A percentile compares a stretch with the other conserved stretches of the same genome.
These are phyloP conservation scores for Serinus canaria DNA, from an alignment of 2,113 vertebrate genomes.

Conservation along the genomic window DNA sequence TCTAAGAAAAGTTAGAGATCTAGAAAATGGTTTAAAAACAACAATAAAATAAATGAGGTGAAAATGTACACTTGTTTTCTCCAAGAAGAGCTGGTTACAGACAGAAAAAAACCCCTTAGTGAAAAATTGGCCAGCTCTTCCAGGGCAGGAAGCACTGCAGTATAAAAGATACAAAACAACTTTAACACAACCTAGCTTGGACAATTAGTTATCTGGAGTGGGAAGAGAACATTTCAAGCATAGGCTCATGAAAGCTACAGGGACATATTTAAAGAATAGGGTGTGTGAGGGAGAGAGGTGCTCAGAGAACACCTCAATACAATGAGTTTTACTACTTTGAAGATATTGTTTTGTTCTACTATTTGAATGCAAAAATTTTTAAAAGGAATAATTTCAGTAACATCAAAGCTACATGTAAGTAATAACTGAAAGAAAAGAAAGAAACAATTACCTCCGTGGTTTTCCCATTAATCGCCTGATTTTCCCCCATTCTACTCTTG, in stretches of 20 bases:
- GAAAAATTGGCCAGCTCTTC: not conserved
- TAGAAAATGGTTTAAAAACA: not conserved
- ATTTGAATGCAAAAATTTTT: not conserved
- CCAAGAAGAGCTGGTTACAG: not conserved
- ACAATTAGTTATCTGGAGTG: not conserved
- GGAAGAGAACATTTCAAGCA: not conserved
- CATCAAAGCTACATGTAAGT: not conserved
- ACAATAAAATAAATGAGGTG: not conserved
- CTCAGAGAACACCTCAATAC: not conserved
- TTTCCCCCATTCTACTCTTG: slow-evolving; percentile 96
- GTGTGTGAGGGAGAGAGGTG: accelerated
- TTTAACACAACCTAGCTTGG: not conserved
- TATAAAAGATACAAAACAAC: not conserved
- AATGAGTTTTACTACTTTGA: not conserved
- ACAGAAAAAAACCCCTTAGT: not conserved
- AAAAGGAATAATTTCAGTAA: not conserved
- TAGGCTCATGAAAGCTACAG: not conserved
- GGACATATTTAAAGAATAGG: not conserved
- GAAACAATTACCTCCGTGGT: slow-evolving; percentile 86
- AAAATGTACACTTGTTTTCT: not conserved
- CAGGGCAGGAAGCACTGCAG: not conserved
- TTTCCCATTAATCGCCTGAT: slow-evolving; percentile 98
- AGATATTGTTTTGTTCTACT: not conserved
- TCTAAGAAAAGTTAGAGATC: not conserved
- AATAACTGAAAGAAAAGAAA: not conserved